Evolutionary conservation across 2,797 vertebrate genomes (phyloP).

Genomic region (Sebastolobus altivelis): DNA sequence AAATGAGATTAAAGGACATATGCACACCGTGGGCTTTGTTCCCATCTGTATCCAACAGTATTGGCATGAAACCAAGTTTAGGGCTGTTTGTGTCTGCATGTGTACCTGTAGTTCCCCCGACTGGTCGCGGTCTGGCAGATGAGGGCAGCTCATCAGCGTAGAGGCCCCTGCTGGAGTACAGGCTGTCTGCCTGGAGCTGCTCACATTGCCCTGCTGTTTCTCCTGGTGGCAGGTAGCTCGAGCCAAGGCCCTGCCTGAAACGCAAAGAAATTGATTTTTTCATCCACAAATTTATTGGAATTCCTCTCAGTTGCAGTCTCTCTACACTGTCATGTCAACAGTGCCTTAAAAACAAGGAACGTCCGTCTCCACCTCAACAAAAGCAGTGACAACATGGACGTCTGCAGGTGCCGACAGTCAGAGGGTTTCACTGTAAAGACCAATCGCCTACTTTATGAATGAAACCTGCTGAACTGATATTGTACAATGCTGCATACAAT

Average conservation of each 20-base stretch:
- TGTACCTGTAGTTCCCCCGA: constrained; percentile 94
- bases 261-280: neutral
- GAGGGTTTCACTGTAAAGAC: neutral
- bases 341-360: neutral
- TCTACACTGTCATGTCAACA: no score
- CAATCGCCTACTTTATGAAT: neutral
- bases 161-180: constrained; percentile 87
- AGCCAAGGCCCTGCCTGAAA: constrained; percentile 88
- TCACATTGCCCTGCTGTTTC: constrained; percentile 79
- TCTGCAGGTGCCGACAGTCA: neutral
- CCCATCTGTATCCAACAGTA: neutral
- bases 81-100: neutral
- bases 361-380: neutral
- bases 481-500: neutral
- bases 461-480: neutral
- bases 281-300: neutral
- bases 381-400: neutral
- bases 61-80: neutral
- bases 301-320: neutral
- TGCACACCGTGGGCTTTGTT: neutral
- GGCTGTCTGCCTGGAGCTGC: constrained; percentile 81
- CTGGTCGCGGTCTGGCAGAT: constrained; percentile 92
- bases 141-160: constrained; percentile 91
- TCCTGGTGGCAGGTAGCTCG: constrained; percentile 86
- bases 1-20: neutral